Evolutionary conservation across 1,140 invertebrate genomes (phyloP), one percentile per base, ranked within the genome.

Genomic region (Drosophila kepulauana): DNA sequence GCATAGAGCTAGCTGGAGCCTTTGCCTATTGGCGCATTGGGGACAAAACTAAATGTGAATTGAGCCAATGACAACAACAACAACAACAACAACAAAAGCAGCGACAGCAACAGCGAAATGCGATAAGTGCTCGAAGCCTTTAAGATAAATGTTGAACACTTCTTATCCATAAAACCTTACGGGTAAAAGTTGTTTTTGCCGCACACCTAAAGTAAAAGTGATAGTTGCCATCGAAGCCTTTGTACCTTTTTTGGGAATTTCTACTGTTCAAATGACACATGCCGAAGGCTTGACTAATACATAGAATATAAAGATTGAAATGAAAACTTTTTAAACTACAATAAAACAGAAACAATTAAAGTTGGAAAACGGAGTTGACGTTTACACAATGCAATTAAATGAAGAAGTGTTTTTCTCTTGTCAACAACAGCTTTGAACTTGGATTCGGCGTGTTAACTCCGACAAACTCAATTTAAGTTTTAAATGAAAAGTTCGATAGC

Each of bases 121-220:
- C 51, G 57, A 57, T 63, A 70, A 63, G 43, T 75, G 72, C 57
- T 63, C 54, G 38, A 51, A 69, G 66, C 13, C 66, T 59, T 59
- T 59, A 58, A 25, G 52, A 52, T 66, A 41, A 62, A 30, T 48
- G 57, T 62, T 56, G 65, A 59, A 73, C 64, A 65, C 73, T 75
- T 75, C 65, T 64, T 71, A 59, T 52, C 45, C 59, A 45, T 57
- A 30, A 63, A 75, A 75, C 51, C 72, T 70, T 64, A 57, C 58
- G 33, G 63, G 72, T 75, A 75, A 75, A 75, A 75, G 72, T 75
- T 75, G 72, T 75, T 75, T 75, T 63, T 43, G 45, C 56, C 35
- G 48, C n/a, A 57, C 56, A 57, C 57, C 59, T 15, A 10, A 57
- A 56, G 66, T 70, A 75, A 69, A 75, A 70, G 72, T 75, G 66